Evolutionary conservation across 2,797 vertebrate species (phyloP).

Genomic region (Sphaeramia orbicularis): DNA sequence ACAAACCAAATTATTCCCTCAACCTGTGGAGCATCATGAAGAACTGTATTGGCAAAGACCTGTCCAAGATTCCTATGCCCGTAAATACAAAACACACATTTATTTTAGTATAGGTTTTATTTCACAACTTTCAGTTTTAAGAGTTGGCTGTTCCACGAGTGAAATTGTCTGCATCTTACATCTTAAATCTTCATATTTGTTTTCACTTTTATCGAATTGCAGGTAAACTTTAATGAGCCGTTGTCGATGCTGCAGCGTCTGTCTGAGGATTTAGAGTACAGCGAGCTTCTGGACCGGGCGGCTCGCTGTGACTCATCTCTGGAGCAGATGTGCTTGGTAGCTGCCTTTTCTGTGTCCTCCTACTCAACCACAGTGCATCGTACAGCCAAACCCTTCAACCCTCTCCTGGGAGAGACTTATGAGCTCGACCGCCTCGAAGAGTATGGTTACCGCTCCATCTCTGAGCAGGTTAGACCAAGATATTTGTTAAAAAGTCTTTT

Average conservation of each 20-base stretch:
- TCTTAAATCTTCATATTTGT: not conserved
- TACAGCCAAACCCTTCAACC: conserved; percentile 97
- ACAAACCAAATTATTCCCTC: conserved; percentile 97
- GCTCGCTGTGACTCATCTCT: conserved; percentile 89
- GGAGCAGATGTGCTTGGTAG: conserved; percentile 98
- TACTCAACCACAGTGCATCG: conserved; percentile 96
- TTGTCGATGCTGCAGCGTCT: conserved; percentile 97
- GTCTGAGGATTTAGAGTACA: conserved; percentile 96
- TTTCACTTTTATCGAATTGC: not conserved
- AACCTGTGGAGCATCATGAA: conserved; percentile 99
- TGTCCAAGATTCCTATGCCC: conserved; percentile 96
- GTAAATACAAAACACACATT: conserved; percentile 73
- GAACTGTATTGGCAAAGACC: conserved; percentile 96
- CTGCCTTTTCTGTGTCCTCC: conserved; percentile 95
- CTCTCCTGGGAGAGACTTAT: conserved; percentile 94
- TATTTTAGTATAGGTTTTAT: not conserved
- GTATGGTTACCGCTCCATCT: conserved; percentile 94
- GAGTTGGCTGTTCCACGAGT: not conserved
- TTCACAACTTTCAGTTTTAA: not conserved
- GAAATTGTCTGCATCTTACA: not conserved
- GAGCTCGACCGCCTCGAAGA: conserved; percentile 95
- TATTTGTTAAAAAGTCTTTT: not conserved
- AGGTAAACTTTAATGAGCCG: conserved; percentile 98
- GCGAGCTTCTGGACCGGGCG: conserved; percentile 94
- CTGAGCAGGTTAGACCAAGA: conserved; percentile 88